phyloP scores from a whole-genome alignment of 2,888 invertebrate genomes.

The Meandrusa payeni region DNA sequence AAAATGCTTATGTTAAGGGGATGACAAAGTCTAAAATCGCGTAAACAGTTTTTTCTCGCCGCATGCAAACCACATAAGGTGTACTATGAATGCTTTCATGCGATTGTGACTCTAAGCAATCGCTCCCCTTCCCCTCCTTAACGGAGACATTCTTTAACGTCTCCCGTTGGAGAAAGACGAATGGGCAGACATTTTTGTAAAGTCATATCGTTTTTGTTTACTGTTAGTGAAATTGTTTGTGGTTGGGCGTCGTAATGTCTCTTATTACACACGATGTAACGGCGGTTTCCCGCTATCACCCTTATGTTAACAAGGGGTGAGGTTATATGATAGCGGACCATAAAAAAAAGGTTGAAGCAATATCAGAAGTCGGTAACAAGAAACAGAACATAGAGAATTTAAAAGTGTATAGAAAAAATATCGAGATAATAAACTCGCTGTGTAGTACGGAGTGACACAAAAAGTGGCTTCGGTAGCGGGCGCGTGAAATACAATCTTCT shows the following conservation, averaged over 20 bases:
- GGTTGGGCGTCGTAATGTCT: slow-evolving; percentile 69
- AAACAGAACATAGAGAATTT: slow-evolving; percentile 44
- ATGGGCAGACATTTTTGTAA: slow-evolving; percentile 76
- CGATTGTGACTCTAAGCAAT: slow-evolving; percentile 59
- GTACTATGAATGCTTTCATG: slow-evolving; percentile 35
- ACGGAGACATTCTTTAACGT: slow-evolving; percentile 77
- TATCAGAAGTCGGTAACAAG: slow-evolving; percentile 38
- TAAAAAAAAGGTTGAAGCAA: slow-evolving; percentile 8
- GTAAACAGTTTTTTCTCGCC: slow-evolving; percentile 27
- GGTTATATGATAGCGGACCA: slow-evolving; percentile 27
- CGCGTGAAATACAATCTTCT: slow-evolving; percentile 77
- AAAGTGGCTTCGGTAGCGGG: slow-evolving; percentile 75
- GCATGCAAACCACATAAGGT: slow-evolving; percentile 26
- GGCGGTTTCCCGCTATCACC: slow-evolving; percentile 65
- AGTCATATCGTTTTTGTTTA: slow-evolving; percentile 74
- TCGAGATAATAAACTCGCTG: slow-evolving; percentile 73
- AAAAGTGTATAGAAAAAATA: slow-evolving; percentile 53
- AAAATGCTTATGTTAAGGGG: slow-evolving; percentile 30
- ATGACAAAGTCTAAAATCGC: slow-evolving; percentile 36
- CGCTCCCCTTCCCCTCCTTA: slow-evolving; percentile 69
- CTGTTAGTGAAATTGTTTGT: slow-evolving; percentile 63
- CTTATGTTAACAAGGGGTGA: slow-evolving; percentile 41
- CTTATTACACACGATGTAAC: slow-evolving; percentile 58
- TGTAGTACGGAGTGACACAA: slow-evolving; percentile 72
- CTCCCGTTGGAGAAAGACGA: slow-evolving; percentile 74